Evolutionary conservation across 2,888 invertebrate genomes (phyloP).

Genomic region (Pinctada fucata): DNA sequence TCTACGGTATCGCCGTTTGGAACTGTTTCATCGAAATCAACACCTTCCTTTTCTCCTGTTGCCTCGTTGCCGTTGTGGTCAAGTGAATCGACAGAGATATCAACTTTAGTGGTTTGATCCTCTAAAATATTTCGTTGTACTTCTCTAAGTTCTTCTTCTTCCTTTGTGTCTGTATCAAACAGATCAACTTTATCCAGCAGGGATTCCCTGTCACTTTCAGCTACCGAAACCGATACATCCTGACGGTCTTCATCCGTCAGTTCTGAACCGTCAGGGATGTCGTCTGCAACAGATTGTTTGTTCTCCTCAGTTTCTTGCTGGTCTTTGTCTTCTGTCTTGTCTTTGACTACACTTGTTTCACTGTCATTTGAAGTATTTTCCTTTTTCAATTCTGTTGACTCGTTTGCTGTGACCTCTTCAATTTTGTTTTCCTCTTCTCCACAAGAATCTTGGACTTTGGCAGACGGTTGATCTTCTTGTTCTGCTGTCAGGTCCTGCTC

Average conservation of each 20-base stretch:
- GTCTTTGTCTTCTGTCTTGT: conserved; percentile 7
- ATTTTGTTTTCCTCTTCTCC: conserved; percentile 2
- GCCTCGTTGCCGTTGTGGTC: not conserved
- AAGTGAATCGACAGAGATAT: too few species aligned
- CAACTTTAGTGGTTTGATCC: not conserved
- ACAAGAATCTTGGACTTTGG: too few species aligned
- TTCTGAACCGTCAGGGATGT: not conserved
- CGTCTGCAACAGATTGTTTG: not conserved
- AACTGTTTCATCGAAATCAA: not conserved
- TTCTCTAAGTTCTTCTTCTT: not conserved
- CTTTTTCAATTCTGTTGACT: not conserved
- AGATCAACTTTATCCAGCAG: not conserved
- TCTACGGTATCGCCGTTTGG: not conserved
- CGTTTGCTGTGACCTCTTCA: not conserved
- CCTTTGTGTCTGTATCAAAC: not conserved
- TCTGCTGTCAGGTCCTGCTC: conserved; percentile 16
- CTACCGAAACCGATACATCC: not conserved
- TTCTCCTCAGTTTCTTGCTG: conserved; percentile 8
- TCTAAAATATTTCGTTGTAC: not conserved
- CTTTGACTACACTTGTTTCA: conserved; percentile 18
- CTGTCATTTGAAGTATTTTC: conserved; percentile 6
- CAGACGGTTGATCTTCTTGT: conserved; percentile 11
- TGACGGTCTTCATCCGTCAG: not conserved
- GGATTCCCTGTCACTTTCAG: not conserved
- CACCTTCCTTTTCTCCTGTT: not conserved